phyloP scores from a whole-genome alignment of 2,113 vertebrate genomes.

The Eulemur rufifrons region DNA sequence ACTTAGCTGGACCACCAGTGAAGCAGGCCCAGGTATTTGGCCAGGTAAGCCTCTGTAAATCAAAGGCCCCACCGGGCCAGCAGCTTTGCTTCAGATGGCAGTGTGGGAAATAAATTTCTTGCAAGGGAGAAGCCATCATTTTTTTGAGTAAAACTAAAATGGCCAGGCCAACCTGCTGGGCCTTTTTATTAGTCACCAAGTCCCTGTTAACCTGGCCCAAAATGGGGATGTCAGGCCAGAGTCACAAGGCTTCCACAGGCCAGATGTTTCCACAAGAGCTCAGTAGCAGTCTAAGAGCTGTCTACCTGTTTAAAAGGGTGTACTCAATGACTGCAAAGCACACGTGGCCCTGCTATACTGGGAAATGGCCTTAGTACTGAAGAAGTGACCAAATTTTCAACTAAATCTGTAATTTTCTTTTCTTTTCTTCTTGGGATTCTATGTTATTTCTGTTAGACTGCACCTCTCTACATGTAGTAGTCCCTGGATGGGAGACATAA shows the following conservation, averaged over 20 bases:
- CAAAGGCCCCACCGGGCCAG: too few relatives aligned
- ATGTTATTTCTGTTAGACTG: not conserved
- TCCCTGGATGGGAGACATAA: not conserved
- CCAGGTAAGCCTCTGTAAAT: too few relatives aligned
- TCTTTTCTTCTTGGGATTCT: not conserved
- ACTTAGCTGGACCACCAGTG: too few relatives aligned
- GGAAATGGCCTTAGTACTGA: not conserved
- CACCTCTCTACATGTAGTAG: not conserved
- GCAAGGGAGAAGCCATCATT: not conserved
- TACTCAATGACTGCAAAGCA: not conserved
- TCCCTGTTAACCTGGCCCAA: not conserved
- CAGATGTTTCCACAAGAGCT: not conserved
- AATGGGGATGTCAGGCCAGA: not conserved
- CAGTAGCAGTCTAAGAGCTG: not conserved
- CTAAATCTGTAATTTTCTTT: not conserved
- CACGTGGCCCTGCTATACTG: not conserved
- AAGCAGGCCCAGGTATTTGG: too few relatives aligned
- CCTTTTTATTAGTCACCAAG: not conserved
- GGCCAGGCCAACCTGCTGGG: not conserved
- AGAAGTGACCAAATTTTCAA: not conserved
- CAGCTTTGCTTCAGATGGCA: too few relatives aligned
- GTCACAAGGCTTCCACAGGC: not conserved
- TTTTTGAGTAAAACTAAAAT: not conserved
- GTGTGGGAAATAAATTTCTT: too few relatives aligned
- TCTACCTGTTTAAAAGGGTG: not conserved